Conservation (phyloP, 1,140 invertebrate species). For the Lepidostoma basale region DNA sequence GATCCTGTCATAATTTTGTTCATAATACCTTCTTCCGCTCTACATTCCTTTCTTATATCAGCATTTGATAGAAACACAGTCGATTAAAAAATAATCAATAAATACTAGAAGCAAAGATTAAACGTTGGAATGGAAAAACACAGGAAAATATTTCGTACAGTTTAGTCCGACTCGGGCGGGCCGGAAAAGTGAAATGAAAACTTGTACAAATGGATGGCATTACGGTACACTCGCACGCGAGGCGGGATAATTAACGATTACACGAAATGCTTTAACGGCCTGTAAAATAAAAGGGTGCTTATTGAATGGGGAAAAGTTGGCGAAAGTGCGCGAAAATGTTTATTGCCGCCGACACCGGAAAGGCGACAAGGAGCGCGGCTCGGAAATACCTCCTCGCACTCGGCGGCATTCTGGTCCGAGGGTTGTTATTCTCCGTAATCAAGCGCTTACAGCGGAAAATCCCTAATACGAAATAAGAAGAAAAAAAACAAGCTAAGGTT, state of each 20-base stretch:
- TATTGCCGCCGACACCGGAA: slow-evolving; percentile 28
- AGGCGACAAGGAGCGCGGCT: neutral
- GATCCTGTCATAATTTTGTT: too few species aligned
- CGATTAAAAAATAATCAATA: too few species aligned
- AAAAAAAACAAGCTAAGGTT: too few species aligned
- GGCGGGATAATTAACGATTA: slow-evolving; percentile 19
- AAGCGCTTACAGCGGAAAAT: too few species aligned
- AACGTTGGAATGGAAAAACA: too few species aligned
- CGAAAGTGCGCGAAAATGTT: slow-evolving; percentile 35
- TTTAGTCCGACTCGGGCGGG: too few species aligned
- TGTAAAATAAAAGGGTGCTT: slow-evolving; percentile 32
- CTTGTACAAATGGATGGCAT: neutral
- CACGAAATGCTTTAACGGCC: slow-evolving; percentile 15
- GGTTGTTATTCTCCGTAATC: neutral
- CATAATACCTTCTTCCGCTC: too few species aligned
- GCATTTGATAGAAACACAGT: too few species aligned
- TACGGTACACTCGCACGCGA: neutral
- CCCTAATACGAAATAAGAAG: too few species aligned
- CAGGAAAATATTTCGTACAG: too few species aligned
- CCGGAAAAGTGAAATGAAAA: neutral
- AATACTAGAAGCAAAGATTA: too few species aligned
- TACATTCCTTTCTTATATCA: too few species aligned
- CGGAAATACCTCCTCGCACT: neutral
- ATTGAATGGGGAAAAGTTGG: slow-evolving; percentile 25
- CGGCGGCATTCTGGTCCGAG: neutral